phyloP scores from a whole-genome alignment of 2,113 vertebrate species.

The Notechis scutatus region DNA sequence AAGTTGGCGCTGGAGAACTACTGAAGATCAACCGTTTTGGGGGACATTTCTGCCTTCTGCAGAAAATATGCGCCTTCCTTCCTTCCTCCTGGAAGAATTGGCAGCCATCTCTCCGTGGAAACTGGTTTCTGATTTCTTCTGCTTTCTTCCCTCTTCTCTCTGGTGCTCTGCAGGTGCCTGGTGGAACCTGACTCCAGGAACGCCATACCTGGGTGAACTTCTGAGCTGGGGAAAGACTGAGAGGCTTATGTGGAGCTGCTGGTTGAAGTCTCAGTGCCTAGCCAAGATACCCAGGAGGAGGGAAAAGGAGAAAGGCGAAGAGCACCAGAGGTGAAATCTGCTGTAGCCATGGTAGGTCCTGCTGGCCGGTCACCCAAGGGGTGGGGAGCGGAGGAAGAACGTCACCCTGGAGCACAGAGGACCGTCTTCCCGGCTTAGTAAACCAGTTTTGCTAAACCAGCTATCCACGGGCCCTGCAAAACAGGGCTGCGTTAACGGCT shows the following conservation, averaged over 20 bases:
- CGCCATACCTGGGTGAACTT: conserved; percentile 63
- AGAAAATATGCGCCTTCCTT: conserved; percentile 34
- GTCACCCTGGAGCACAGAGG: background rate
- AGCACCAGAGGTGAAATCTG: conserved; percentile 67
- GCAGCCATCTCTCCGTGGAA: background rate
- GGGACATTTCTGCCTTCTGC: conserved; percentile 46
- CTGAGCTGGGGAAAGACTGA: conserved; percentile 74
- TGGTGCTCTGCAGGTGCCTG: conserved; percentile 63
- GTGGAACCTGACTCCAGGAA: conserved; percentile 57
- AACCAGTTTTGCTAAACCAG: conserved; percentile 12
- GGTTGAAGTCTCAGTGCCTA: conserved; percentile 75
- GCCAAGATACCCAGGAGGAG: conserved; percentile 75
- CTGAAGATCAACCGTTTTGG: background rate
- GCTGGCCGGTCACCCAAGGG: too few relatives aligned
- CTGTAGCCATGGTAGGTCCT: conserved; percentile 72
- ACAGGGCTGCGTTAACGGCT: conserved; percentile 43
- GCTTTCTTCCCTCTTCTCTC: conserved; percentile 6
- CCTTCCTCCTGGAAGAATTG: background rate
- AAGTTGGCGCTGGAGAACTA: background rate
- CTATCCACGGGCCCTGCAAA: conserved; percentile 45
- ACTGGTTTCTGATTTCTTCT: conserved; percentile 14
- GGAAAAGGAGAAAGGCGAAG: conserved; percentile 69
- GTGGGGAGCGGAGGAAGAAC: too few relatives aligned
- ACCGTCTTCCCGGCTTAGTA: background rate
- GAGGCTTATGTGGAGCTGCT: conserved; percentile 91